Conservation (phyloP, 2,888 invertebrate species). For the Tyria jacobaeae region DNA sequence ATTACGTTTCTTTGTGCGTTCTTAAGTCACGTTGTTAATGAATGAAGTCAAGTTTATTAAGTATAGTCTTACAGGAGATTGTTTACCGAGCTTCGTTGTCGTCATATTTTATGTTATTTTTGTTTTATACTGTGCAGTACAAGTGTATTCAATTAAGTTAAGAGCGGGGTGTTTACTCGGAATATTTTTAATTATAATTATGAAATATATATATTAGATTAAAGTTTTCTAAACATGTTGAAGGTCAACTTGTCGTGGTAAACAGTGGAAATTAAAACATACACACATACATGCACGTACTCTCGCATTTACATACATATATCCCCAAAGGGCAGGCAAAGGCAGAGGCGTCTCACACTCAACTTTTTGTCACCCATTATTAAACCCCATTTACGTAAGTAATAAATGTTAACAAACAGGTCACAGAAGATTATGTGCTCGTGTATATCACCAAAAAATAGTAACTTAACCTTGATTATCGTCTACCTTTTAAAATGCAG, state of each 20-base stretch:
- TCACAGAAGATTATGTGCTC: too few relatives aligned
- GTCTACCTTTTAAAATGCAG: not conserved
- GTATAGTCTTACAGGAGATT: constrained; percentile 18
- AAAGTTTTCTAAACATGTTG: not conserved
- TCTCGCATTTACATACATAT: too few relatives aligned
- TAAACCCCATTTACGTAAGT: too few relatives aligned
- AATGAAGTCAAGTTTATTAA: constrained; percentile 26
- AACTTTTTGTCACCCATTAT: too few relatives aligned
- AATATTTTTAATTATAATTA: not conserved
- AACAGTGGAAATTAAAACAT: too few relatives aligned
- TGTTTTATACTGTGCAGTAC: not conserved
- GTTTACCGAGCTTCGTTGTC: constrained; percentile 19
- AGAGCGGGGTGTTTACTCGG: not conserved
- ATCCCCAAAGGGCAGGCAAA: too few relatives aligned
- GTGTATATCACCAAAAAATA: too few relatives aligned
- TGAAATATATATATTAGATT: not conserved
- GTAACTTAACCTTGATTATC: too few relatives aligned
- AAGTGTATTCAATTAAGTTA: constrained; percentile 3
- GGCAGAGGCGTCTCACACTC: too few relatives aligned
- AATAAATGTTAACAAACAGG: too few relatives aligned
- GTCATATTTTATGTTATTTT: constrained; percentile 10
- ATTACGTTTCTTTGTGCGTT: constrained; percentile 21
- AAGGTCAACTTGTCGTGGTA: not conserved
- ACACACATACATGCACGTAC: too few relatives aligned
- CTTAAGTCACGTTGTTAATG: constrained; percentile 20